Evolutionary conservation across 2,888 invertebrate species (phyloP).

Genomic region (Sminthurides aquaticus): DNA sequence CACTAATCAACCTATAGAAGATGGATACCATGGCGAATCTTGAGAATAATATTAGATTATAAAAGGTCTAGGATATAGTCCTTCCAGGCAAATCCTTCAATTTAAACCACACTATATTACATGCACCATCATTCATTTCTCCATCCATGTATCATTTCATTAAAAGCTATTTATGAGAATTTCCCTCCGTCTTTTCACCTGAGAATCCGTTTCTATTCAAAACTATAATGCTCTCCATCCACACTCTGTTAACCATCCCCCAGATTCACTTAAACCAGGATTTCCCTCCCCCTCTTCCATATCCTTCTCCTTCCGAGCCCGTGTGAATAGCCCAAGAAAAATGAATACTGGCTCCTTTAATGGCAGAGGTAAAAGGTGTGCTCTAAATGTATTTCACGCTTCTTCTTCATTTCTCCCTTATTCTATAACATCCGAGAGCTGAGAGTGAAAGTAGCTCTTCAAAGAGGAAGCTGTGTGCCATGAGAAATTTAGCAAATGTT

Average conservation of each 20-base stretch:
- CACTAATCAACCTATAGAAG: too few relatives aligned
- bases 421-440: too few relatives aligned
- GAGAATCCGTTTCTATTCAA: background rate
- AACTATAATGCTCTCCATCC: too few relatives aligned
- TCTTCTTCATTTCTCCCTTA: background rate
- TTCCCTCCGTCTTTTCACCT: background rate
- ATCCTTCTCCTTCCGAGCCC: too few relatives aligned
- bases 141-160: background rate
- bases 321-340: background rate
- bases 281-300: too few relatives aligned
- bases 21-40: too few relatives aligned
- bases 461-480: background rate
- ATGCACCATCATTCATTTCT: background rate
- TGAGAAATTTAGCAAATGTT: constrained; percentile 23
- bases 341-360: background rate
- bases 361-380: background rate
- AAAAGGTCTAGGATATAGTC: too few relatives aligned
- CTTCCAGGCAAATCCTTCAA: too few relatives aligned
- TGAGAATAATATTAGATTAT: too few relatives aligned
- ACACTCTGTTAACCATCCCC: too few relatives aligned
- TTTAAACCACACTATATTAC: too few relatives aligned
- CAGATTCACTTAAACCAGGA: too few relatives aligned
- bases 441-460: background rate
- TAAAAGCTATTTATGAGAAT: background rate
- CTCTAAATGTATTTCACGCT: background rate